phyloP scores from a whole-genome alignment of 2,113 vertebrate species.

The Salvator merianae region DNA sequence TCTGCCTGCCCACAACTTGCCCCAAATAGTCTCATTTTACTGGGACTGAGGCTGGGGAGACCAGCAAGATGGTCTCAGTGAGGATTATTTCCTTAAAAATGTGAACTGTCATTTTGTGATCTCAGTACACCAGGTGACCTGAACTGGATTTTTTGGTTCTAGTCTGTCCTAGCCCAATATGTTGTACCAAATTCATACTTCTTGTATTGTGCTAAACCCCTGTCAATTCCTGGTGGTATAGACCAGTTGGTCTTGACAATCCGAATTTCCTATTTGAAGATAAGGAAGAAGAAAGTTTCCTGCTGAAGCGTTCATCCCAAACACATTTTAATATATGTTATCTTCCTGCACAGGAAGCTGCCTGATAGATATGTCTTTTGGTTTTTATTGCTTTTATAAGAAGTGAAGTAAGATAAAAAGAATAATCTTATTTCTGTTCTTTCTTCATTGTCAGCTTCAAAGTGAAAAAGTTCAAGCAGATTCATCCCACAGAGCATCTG shows the following conservation, averaged over 20 bases:
- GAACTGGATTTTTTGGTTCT: too few relatives aligned
- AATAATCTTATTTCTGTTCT: slow-evolving; percentile 21
- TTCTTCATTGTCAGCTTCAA: slow-evolving; percentile 65
- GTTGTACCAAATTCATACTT: background rate
- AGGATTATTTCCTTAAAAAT: too few relatives aligned
- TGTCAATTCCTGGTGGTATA: background rate
- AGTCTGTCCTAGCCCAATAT: too few relatives aligned
- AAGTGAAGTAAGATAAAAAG: background rate
- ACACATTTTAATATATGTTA: background rate
- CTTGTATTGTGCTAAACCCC: background rate
- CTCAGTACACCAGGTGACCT: too few relatives aligned
- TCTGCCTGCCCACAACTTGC: too few relatives aligned
- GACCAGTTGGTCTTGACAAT: background rate
- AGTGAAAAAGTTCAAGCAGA: slow-evolving; percentile 56
- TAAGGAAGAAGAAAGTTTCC: background rate
- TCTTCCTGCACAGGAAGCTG: slow-evolving; percentile 2
- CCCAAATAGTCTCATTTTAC: too few relatives aligned
- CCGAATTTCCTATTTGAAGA: background rate
- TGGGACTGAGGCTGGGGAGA: too few relatives aligned
- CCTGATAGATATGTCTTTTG: background rate
- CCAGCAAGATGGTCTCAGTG: too few relatives aligned
- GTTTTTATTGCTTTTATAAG: background rate
- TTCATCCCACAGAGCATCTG: slow-evolving; percentile 25
- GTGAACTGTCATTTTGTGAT: too few relatives aligned
- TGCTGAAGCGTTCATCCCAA: background rate